Evolutionary conservation across 2,113 vertebrate genomes (phyloP), one percentile per base, ranked within the genome.

Genomic region (Brachyhypopomus occidentalis): DNA sequence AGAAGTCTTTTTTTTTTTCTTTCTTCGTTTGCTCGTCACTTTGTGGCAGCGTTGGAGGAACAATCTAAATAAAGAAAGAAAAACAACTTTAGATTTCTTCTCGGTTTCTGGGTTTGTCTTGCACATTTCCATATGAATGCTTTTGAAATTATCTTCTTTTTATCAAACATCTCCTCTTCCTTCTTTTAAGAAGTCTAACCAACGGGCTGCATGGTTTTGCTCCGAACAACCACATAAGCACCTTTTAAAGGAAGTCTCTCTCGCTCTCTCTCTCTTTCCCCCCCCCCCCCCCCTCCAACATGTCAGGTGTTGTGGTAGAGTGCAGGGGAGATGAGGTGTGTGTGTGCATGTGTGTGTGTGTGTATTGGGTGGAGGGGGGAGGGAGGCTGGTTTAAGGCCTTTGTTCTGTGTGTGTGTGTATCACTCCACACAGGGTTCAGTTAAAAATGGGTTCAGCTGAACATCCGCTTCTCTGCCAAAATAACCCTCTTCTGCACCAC

Each of bases 391-490:
- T 89, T 7, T 85, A 89, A 88, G 86, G 84, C 72, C 89, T 91
- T 90, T 89, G 87, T 84, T 86, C 84, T n/a, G n/a, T n/a, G 91
- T 94, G 94, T 94, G 93, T 75, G 87, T 89, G 86, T 89, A 94
- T 94, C 94, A 93, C 90, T 92, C 89, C 90, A 91, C 90, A 91
- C 89, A 67, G 72, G 92, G 91, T 92, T 94, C 94, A 92, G 94
- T 94, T 94, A 93, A 88, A 93, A 92, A 93, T 93, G 89, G 90
- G 90, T 94, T 93, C 85, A 91, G 89, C 90, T 90, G 89, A 89
- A 87, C 90, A 92, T 93, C 93, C 92, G 89, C 88, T 90, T 87
- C 45, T 85, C 89, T 92, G 92, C 91, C 91, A 90, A 91, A 91
- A 90, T 91, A 93, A 91, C 91, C 90, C 90, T 48, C 55, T 79